Conservation (phyloP, 2,888 invertebrate genomes). For the Gnatocerus cornutus region DNA sequence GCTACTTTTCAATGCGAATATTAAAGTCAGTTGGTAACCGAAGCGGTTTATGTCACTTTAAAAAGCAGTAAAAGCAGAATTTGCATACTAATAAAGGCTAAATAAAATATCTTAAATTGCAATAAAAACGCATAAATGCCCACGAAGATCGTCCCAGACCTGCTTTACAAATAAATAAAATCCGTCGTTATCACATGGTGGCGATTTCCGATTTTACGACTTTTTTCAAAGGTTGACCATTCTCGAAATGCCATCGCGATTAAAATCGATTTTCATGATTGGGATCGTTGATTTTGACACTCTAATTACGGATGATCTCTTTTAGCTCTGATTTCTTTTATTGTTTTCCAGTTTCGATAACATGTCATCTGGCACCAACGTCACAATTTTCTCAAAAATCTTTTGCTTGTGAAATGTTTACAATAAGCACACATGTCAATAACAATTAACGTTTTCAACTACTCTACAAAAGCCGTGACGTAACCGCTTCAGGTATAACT, state of each 20-base stretch:
- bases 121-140: slow-evolving; percentile 9
- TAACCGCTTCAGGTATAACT: slow-evolving; percentile 29
- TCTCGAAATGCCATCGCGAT: too few relatives aligned
- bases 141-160: slow-evolving; percentile 15
- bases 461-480: slow-evolving; percentile 42
- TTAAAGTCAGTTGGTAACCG: too few relatives aligned
- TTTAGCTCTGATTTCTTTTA: too few relatives aligned
- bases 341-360: too few relatives aligned
- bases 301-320: too few relatives aligned
- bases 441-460: slow-evolving; percentile 28
- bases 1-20: too few relatives aligned
- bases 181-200: slow-evolving; percentile 7
- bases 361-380: slow-evolving; percentile 15
- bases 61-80: background rate
- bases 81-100: slow-evolving; percentile 1
- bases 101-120: background rate
- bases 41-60: background rate
- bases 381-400: slow-evolving; percentile 11
- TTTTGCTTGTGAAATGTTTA: background rate
- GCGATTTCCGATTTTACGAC: slow-evolving; percentile 14
- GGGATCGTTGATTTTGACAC: too few relatives aligned
- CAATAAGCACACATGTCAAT: slow-evolving; percentile 38
- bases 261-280: too few relatives aligned
- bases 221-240: slow-evolving; percentile 10
- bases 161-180: slow-evolving; percentile 12